phyloP scores from a whole-genome alignment of 2,888 invertebrate genomes.

The Amorpha juglandis region DNA sequence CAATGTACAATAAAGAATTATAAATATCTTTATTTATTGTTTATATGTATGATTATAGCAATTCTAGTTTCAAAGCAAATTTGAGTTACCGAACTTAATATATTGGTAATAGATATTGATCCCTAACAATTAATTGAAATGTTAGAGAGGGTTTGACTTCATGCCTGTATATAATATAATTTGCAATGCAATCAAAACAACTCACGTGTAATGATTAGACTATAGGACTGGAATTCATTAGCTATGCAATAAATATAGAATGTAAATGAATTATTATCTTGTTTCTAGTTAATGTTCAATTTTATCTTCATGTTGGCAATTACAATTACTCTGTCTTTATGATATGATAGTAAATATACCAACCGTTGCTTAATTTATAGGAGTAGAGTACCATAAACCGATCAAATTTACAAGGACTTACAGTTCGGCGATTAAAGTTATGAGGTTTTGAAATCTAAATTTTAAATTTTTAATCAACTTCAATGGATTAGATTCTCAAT shows the following conservation, averaged over 20 bases:
- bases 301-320: background rate
- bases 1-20: no score
- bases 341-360: background rate
- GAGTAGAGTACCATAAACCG: background rate
- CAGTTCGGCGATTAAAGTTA: no score
- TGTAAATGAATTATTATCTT: constrained; percentile 12
- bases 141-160: background rate
- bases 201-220: background rate
- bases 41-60: no score
- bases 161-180: background rate
- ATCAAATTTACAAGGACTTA: background rate
- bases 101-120: constrained; percentile 7
- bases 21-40: no score
- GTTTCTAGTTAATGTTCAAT: background rate
- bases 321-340: background rate
- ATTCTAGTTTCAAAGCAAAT: background rate
- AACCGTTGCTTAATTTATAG: background rate
- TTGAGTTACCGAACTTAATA: background rate
- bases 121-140: background rate
- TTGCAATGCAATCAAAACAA: background rate
- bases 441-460: no score
- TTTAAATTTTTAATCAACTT: no score
- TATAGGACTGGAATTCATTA: background rate
- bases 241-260: background rate
- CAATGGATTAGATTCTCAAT: no score